Evolutionary conservation across 92 coral and sea anemone genomes (phyloP).

Genomic region (Meandrina meandrites): DNA sequence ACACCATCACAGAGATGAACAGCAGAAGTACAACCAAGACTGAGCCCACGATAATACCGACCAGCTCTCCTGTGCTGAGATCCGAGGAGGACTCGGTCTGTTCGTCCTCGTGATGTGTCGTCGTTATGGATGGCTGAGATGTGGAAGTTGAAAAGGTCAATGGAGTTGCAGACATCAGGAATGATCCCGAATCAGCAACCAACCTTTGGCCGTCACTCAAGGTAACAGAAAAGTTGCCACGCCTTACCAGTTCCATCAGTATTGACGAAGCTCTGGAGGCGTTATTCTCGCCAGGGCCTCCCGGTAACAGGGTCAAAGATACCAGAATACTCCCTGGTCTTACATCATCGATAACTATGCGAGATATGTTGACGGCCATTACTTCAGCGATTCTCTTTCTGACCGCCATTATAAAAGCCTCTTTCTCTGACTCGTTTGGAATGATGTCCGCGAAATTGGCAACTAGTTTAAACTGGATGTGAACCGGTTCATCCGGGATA

Average conservation of each 20-base stretch:
- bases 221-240: conserved; percentile 48
- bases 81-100: conserved; percentile 23
- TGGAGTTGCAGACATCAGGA: conserved; percentile 22
- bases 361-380: conserved; percentile 52
- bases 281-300: conserved; percentile 45
- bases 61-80: conserved; percentile 33
- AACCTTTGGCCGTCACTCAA: conserved; percentile 55
- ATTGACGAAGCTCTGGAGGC: conserved; percentile 35
- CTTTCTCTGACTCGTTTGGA: conserved; percentile 46
- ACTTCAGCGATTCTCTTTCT: conserved; percentile 26
- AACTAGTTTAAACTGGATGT: conserved; percentile 42
- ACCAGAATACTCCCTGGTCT: conserved; percentile 79
- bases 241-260: conserved; percentile 50
- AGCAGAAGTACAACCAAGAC: conserved; percentile 15
- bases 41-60: conserved; percentile 39
- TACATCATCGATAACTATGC: conserved; percentile 54
- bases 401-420: conserved; percentile 25
- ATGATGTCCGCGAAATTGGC: conserved; percentile 48
- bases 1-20: not conserved
- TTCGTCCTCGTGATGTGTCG: not conserved
- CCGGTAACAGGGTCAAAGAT: conserved; percentile 64
- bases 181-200: conserved; percentile 46
- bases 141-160: not conserved
- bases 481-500: conserved; percentile 16
- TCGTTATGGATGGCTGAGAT: not conserved